Percentiles rank a stretch among this genome's conserved stretches.
Evolutionary conservation across 2,113 vertebrate species (phyloP).

Genomic region (Austrofundulus limnaeus): DNA sequence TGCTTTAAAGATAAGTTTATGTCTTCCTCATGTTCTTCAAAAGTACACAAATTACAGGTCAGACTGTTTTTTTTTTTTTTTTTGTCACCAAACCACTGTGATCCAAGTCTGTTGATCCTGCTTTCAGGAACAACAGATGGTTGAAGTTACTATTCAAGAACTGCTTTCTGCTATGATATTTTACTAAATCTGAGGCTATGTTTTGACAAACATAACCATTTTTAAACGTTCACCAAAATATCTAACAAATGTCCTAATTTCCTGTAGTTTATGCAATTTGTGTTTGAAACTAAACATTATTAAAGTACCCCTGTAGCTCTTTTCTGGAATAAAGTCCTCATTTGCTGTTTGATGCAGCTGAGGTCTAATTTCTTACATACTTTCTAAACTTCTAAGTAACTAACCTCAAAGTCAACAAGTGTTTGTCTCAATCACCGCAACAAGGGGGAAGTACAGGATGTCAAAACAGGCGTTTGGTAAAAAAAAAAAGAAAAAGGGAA

Average conservation of each 20-base stretch:
- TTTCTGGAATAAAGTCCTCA: too few relatives aligned
- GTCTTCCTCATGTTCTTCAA: background rate
- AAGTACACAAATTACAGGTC: background rate
- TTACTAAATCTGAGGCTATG: too few relatives aligned
- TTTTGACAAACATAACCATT: too few relatives aligned
- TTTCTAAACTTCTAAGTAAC: background rate
- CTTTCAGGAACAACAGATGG: too few relatives aligned
- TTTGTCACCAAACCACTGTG: background rate
- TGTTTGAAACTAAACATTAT: too few relatives aligned
- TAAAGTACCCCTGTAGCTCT: too few relatives aligned
- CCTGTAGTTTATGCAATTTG: too few relatives aligned
- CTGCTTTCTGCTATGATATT: too few relatives aligned
- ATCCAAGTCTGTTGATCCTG: background rate
- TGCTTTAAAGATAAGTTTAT: background rate
- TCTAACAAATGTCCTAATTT: too few relatives aligned
- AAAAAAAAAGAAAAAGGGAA: constrained; percentile 36
- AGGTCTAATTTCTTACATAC: background rate
- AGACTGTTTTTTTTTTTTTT: background rate
- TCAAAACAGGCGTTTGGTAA: constrained; percentile 4
- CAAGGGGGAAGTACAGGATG: constrained; percentile 14
- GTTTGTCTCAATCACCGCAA: too few relatives aligned
- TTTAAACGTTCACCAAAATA: too few relatives aligned
- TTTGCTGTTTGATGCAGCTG: background rate
- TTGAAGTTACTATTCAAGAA: too few relatives aligned
- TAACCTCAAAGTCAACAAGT: background rate